Conservation (phyloP, 2,888 invertebrate species). For the Zaprionus bogoriensis region DNA sequence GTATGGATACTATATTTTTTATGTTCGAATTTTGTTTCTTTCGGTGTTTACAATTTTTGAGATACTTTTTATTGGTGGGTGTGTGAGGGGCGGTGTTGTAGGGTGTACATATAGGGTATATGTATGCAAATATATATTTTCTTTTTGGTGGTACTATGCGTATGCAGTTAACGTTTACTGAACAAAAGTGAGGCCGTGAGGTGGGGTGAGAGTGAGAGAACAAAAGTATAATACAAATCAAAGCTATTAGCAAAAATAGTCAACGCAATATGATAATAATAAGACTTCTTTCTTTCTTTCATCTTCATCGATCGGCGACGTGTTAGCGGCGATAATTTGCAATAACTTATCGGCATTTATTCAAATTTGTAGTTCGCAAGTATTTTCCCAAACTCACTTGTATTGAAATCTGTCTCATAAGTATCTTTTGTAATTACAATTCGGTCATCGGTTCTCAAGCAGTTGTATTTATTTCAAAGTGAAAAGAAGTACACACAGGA, state of each 20-base stretch:
- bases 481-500: constrained; percentile 54
- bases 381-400: constrained; percentile 81
- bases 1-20: constrained; percentile 4
- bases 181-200: constrained; percentile 36
- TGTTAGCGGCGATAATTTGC: constrained; percentile 33
- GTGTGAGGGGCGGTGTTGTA: constrained; percentile 1
- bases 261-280: constrained; percentile 62
- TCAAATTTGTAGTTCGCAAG: constrained; percentile 67
- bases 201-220: constrained; percentile 45
- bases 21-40: neutral
- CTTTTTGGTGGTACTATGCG: constrained; percentile 36
- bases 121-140: constrained; percentile 18
- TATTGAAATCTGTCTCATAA: constrained; percentile 82
- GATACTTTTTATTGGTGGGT: neutral
- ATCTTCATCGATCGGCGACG: constrained; percentile 54
- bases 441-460: constrained; percentile 48
- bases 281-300: constrained; percentile 65
- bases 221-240: constrained; percentile 54
- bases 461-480: constrained; percentile 53
- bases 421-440: constrained; percentile 80
- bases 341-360: constrained; percentile 34
- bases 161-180: constrained; percentile 36
- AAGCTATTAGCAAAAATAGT: constrained; percentile 63
- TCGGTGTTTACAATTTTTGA: constrained; percentile 7
- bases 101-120: constrained; percentile 24